A percentile compares a stretch with the other conserved stretches of the same genome.
These are phyloP conservation scores for Oceanites oceanicus DNA, from an alignment of 2,113 vertebrate species.

Conservation along the genomic window DNA sequence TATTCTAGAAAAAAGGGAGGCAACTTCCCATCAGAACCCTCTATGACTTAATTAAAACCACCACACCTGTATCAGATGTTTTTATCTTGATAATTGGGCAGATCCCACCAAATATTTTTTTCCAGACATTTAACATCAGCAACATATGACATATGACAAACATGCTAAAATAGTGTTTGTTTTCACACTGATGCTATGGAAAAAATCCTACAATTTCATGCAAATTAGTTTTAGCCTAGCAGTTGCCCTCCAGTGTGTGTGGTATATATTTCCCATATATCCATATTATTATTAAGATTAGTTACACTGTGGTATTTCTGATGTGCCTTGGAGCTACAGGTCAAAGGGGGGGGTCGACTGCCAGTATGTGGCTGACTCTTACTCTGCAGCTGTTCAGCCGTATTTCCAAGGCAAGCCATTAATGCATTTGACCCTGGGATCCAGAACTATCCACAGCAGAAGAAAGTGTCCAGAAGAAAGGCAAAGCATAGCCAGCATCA, in stretches of 20 bases:
- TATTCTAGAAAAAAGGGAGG: background rate
- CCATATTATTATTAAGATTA: background rate
- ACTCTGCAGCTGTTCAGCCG: background rate
- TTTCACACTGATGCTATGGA: background rate
- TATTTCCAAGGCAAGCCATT: background rate
- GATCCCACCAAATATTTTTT: background rate
- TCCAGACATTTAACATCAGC: background rate
- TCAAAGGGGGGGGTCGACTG: background rate
- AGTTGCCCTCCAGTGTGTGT: background rate
- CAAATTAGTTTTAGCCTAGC: background rate
- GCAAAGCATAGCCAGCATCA: background rate
- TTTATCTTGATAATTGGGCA: background rate
- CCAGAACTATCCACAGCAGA: background rate
- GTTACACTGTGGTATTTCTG: background rate
- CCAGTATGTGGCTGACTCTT: background rate
- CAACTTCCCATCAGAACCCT: background rate
- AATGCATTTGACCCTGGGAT: background rate
- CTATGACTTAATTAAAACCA: background rate
- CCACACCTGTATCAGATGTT: accelerated
- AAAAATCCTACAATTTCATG: background rate
- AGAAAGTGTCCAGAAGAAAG: background rate
- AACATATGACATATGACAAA: background rate
- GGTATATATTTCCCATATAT: background rate
- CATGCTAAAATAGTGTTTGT: background rate
- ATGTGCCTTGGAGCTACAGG: background rate